These are phyloP conservation scores for Drosophila melanica DNA, from an alignment of 1,140 invertebrate genomes.

Conservation along the genomic window DNA sequence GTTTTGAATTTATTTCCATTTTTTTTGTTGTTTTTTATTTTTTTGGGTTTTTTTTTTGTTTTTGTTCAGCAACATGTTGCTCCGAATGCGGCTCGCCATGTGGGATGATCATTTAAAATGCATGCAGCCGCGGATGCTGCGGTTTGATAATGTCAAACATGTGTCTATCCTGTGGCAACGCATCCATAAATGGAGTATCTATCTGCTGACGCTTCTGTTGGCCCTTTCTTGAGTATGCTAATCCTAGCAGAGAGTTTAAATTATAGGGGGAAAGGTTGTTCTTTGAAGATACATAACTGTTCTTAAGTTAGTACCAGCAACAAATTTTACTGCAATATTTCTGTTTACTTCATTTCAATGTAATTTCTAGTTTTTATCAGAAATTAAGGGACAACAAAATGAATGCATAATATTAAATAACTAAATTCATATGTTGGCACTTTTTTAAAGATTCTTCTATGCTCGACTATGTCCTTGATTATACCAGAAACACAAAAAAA, in stretches of 20 bases:
- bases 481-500: too few relatives aligned
- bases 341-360: too few relatives aligned
- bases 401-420: too few relatives aligned
- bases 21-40: constrained; percentile 45
- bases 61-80: constrained; percentile 39
- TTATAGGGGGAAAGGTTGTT: background rate
- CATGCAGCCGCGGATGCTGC: constrained; percentile 51
- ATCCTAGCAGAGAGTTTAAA: constrained; percentile 42
- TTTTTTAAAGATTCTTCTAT: too few relatives aligned
- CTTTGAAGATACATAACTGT: background rate
- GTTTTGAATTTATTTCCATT: constrained; percentile 77
- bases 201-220: constrained; percentile 21
- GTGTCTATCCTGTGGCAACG: constrained; percentile 52
- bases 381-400: too few relatives aligned
- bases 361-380: too few relatives aligned
- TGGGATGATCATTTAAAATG: constrained; percentile 66
- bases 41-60: constrained; percentile 19
- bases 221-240: constrained; percentile 41
- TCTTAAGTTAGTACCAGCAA: background rate
- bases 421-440: too few relatives aligned
- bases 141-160: constrained; percentile 78
- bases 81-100: constrained; percentile 29
- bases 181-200: constrained; percentile 48
- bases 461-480: too few relatives aligned
- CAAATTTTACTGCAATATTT: too few relatives aligned